Conservation (phyloP, 1,140 invertebrate species). For the Danaus plexippus region DNA sequence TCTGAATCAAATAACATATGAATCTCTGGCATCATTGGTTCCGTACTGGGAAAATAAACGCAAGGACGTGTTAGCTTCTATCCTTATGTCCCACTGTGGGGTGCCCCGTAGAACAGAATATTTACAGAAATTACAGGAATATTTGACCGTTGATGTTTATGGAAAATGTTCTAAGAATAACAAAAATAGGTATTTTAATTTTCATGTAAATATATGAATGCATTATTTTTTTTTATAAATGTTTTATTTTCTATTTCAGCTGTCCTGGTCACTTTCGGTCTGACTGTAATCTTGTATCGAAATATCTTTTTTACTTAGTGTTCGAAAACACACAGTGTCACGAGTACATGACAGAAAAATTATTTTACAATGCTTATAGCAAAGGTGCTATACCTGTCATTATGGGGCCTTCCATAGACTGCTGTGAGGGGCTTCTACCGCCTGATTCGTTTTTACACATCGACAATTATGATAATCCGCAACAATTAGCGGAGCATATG, state of each 20-base stretch:
- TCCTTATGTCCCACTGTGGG: slow-evolving; percentile 77
- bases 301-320: slow-evolving; percentile 83
- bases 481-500: slow-evolving; percentile 72
- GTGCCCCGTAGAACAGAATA: slow-evolving; percentile 73
- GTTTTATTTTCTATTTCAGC: slow-evolving; percentile 48
- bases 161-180: slow-evolving; percentile 41
- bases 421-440: slow-evolving; percentile 73
- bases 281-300: slow-evolving; percentile 72
- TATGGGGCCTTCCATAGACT: slow-evolving; percentile 73
- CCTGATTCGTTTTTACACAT: slow-evolving; percentile 81
- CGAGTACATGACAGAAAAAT: slow-evolving; percentile 82
- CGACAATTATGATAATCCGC: slow-evolving; percentile 77
- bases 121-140: slow-evolving; percentile 68
- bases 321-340: slow-evolving; percentile 82
- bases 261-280: slow-evolving; percentile 75
- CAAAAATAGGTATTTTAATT: slow-evolving; percentile 29
- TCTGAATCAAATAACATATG: slow-evolving; percentile 13
- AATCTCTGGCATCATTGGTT: slow-evolving; percentile 25
- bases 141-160: slow-evolving; percentile 43
- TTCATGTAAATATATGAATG: no score
- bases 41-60: slow-evolving; percentile 43
- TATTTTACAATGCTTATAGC: slow-evolving; percentile 76
- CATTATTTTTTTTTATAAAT: no score
- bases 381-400: slow-evolving; percentile 81
- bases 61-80: slow-evolving; percentile 68